A percentile compares a stretch with the other conserved stretches of the same genome.
phyloP scores from a whole-genome alignment of 2,888 invertebrate species.

The Nasonia oneida region DNA sequence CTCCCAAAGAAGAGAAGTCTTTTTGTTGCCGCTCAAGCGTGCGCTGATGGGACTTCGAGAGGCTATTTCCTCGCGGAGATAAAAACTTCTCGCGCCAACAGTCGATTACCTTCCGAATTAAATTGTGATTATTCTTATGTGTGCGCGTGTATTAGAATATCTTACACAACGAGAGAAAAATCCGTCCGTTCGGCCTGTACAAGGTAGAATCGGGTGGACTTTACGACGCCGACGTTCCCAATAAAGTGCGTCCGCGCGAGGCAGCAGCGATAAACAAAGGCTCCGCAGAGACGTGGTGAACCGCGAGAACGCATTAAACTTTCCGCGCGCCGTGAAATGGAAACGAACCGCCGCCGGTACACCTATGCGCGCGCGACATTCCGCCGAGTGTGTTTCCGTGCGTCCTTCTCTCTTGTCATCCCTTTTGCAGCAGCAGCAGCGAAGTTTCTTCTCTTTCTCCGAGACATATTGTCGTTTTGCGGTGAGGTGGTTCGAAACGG shows the following conservation, averaged over 20 bases:
- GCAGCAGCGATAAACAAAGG: conserved; percentile 59
- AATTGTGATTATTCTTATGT: not conserved
- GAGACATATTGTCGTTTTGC: conserved; percentile 1
- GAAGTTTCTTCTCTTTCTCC: not conserved
- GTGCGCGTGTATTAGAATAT: not conserved
- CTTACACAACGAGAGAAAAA: not conserved
- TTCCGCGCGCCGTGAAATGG: conserved; percentile 52
- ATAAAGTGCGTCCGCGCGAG: conserved; percentile 52
- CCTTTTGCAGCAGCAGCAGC: conserved; percentile 1
- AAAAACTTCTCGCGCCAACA: conserved; percentile 26
- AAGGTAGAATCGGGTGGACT: conserved; percentile 21
- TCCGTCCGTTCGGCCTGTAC: no score
- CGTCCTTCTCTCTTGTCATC: not conserved
- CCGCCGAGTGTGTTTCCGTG: not conserved
- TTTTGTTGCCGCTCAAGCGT: not conserved
- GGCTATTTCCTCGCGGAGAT: conserved; percentile 38
- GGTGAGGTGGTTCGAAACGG: not conserved
- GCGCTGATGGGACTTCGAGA: conserved; percentile 24
- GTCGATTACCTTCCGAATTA: not conserved
- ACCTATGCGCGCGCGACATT: conserved; percentile 36
- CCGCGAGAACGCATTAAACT: conserved; percentile 62
- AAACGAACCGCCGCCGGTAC: conserved; percentile 41
- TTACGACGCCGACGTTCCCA: conserved; percentile 43
- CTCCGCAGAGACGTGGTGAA: conserved; percentile 30
- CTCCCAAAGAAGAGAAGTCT: conserved; percentile 51